phyloP scores from a whole-genome alignment of 2,113 vertebrate species.

The Pandion haliaetus region DNA sequence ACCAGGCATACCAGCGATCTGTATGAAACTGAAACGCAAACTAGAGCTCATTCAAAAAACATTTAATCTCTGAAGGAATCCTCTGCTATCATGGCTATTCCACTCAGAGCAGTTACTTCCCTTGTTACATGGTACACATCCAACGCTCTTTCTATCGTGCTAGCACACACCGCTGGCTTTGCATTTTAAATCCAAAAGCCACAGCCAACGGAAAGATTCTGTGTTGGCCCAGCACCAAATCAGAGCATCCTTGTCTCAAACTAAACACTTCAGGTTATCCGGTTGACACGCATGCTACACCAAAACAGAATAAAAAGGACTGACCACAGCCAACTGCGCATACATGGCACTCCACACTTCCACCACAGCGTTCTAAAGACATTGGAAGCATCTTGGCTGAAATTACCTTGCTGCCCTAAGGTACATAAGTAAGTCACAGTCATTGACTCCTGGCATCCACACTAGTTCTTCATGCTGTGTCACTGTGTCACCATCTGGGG shows the following conservation, averaged over 20 bases:
- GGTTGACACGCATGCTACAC: fast-evolving
- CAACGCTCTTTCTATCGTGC: fast-evolving
- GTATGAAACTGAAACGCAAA: neutral
- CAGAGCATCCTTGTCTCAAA: fast-evolving
- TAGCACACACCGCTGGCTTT: neutral
- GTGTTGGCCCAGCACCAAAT: neutral
- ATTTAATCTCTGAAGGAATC: neutral
- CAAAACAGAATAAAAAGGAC: neutral
- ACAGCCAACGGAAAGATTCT: neutral
- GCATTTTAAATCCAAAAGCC: neutral
- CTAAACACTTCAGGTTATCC: no score
- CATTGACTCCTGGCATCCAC: slow-evolving; percentile 98
- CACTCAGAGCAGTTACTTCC: neutral
- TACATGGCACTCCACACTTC: fast-evolving
- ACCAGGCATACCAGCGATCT: neutral
- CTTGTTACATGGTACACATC: fast-evolving
- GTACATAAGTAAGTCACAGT: slow-evolving; percentile 99
- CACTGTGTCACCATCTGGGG: slow-evolving; percentile 86
- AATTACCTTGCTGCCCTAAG: slow-evolving; percentile 94
- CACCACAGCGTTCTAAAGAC: neutral
- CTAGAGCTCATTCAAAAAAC: neutral
- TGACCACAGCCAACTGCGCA: no score
- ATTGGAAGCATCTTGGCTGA: fast-evolving
- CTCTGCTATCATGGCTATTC: neutral
- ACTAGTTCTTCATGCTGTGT: slow-evolving; percentile 97